Percentiles rank a stretch among this genome's conserved stretches.
Evolutionary conservation across 1,140 invertebrate species (phyloP).

Genomic region (Theocolax elegans): DNA sequence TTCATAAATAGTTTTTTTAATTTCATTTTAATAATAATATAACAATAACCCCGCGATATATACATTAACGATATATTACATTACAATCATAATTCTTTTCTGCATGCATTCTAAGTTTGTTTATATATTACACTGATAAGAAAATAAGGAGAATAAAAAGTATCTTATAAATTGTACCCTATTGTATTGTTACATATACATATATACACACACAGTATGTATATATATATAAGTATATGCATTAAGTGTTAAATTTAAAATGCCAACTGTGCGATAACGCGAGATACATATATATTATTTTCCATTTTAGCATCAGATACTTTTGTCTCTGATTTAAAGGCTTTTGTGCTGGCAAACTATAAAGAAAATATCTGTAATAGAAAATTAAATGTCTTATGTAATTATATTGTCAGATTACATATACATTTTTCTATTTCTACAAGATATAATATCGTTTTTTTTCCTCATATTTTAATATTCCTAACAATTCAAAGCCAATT

Average conservation of each 20-base stretch:
- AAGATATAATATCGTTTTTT: conserved; percentile 10
- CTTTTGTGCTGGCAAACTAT: conserved; percentile 26
- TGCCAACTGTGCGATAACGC: not conserved
- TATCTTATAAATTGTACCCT: conserved; percentile 12
- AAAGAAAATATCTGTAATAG: conserved; percentile 8
- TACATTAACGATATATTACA: conserved; percentile 66
- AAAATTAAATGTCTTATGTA: conserved; percentile 13
- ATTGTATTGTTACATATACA: not conserved
- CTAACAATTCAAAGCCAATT: conserved; percentile 27
- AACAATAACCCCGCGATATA: conserved; percentile 64
- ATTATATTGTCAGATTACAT: conserved; percentile 19
- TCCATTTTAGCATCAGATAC: too few species aligned
- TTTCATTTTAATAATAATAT: conserved; percentile 61
- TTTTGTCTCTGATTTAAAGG: conserved; percentile 3
- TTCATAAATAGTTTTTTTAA: conserved; percentile 50
- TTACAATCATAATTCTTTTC: conserved; percentile 44
- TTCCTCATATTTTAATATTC: not conserved
- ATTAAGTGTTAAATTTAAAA: conserved; percentile 22
- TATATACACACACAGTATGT: too few species aligned
- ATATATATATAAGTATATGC: not conserved
- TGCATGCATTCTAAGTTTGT: conserved; percentile 27
- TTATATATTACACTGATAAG: not conserved
- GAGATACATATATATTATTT: too few species aligned
- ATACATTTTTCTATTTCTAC: not conserved
- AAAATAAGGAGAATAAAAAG: conserved; percentile 14